Base-by-base conservation (phyloP, 92 coral and sea anemone genomes). In the Isaurus tuberculatus region DNA sequence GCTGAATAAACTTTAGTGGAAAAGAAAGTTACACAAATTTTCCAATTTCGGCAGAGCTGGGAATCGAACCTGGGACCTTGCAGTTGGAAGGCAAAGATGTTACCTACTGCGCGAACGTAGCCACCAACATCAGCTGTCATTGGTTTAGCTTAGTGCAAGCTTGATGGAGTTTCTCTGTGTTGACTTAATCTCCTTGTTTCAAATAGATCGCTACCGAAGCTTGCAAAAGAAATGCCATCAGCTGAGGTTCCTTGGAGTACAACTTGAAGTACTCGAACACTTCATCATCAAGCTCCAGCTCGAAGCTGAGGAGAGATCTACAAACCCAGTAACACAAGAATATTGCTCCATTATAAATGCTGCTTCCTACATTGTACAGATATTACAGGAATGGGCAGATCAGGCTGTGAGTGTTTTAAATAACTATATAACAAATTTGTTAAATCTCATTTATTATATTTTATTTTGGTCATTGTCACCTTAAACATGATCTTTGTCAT, bases 301-400 rank as follows among this genome's bases (percentile, higher is more conserved):
- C 20, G 90, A 86, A 46, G 91, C 84, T 66, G 93, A 89, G 30
- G 91, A 90, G 72, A 75, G 80, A 37, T 85, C 86, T 17, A 57
- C 70, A 37, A 73, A 72, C 48, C 95, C 98, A 0, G 73, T 92
- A 27, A 87, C 89, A 14, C 86, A 82, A 26, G 85, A 90, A 65
- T 96, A 88, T 79, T 87, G 92, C 30, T 96, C 98, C 30, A 95
- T 96, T 48, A 63, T 92, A 46, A 96, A 96, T 65, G 90, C 98
- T 14, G 87, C 97, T 43, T 86, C 89, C 61, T 94, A 92, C 88
- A 81, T 89, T 42, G 91, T 80, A 22, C 87, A 88, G 55, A 78
- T 96, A 72, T 85, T 96, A 29, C 97, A 94, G 79, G 99, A 94
- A 60, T 96, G 99, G 99, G 85, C 92, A n/a, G 99, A 96, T 28